Conservation (phyloP, 2,113 vertebrate species). For the Dasyurus viverrinus region DNA sequence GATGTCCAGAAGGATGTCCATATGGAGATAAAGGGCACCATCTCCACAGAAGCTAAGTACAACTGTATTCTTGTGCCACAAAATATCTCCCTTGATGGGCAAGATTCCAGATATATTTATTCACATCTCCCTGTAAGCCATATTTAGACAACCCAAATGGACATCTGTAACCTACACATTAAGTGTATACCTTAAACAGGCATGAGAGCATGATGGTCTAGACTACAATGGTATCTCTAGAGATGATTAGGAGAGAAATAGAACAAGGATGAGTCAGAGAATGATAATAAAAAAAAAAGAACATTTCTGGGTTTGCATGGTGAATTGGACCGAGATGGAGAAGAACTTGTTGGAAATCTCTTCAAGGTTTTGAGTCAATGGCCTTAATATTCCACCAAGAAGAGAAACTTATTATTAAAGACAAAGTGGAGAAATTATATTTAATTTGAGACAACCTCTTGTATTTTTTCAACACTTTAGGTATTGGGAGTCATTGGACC, state of each 20-base stretch:
- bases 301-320: background rate
- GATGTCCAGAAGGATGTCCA: background rate
- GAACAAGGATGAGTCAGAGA: background rate
- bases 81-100: background rate
- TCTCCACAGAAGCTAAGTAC: background rate
- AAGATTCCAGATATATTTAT: background rate
- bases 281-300: background rate
- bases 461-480: background rate
- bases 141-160: background rate
- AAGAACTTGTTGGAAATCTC: background rate
- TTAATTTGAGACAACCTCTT: background rate
- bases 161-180: background rate
- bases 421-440: background rate
- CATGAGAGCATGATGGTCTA: background rate
- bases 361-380: background rate
- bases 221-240: background rate
- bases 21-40: background rate
- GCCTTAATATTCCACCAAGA: background rate
- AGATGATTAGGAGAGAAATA: background rate
- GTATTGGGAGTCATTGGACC: background rate
- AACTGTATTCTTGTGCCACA: background rate
- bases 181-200: background rate
- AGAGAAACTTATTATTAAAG: background rate
- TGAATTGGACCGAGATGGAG: background rate
- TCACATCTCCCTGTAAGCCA: background rate